Conservation (phyloP, 2,797 vertebrate genomes). For the Chloroceryle inda region DNA sequence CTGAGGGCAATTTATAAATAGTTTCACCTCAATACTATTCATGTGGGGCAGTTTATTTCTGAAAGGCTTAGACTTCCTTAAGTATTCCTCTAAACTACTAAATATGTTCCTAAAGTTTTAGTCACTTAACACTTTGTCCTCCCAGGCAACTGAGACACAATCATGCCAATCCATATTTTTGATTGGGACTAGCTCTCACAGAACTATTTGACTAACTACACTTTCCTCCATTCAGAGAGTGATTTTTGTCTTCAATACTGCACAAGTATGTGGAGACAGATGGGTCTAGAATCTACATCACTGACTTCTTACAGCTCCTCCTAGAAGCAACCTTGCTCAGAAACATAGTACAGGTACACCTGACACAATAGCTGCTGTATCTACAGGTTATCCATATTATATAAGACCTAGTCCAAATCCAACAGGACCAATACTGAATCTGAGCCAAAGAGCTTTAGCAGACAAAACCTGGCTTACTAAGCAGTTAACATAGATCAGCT, state of each 20-base stretch:
- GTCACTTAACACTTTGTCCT: not conserved
- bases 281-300: not conserved
- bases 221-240: not conserved
- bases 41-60: not conserved
- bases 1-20: not conserved
- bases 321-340: not conserved
- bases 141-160: not conserved
- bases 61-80: not conserved
- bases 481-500: not conserved
- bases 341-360: not conserved
- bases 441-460: not conserved
- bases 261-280: not conserved
- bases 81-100: not conserved
- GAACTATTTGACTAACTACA: not conserved
- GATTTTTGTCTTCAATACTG: not conserved
- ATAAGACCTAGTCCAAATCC: not conserved
- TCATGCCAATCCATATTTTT: not conserved
- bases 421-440: not conserved
- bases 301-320: not conserved
- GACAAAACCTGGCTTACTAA: not conserved
- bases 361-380: not conserved
- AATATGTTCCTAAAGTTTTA: not conserved
- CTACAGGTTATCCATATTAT: not conserved
- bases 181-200: not conserved
- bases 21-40: not conserved